Base-by-base conservation (phyloP, 2,113 vertebrate genomes). In the Cottus gobio region DNA sequence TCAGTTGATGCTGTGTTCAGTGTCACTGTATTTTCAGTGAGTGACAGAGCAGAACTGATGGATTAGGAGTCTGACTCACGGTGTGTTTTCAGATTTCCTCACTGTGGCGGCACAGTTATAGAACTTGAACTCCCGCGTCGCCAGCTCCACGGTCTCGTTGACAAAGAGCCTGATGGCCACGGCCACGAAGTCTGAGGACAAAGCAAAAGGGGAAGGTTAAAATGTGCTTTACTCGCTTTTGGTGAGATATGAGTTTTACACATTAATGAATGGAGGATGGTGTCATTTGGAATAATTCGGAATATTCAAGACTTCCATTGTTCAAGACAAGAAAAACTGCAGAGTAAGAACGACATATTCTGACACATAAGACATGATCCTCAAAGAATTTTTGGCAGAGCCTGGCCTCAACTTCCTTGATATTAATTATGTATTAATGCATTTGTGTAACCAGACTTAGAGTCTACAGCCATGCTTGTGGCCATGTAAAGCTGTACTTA, bases 71-170 rank as follows among this genome's bases (percentile, higher is more conserved):
- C 64, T 22, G 46, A 97, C 98, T 97, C 93, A 99, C 98, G 97
- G 98, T 31, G 96, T 95, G 85, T 97, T 97, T 93, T 90, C 88
- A 1, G 88, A 88, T 85, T 88, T 93, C 84, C 58, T 92, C 73
- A 91, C 88, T 39, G 92, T 92, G 65, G 92, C 92, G 0, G 89
- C 89, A 69, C 97, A 99, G 91, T 97, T 97, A 52, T 99, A 99
- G 93, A 99, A 99, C 52, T 96, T 96, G 79, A 97, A 99, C 77
- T 91, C 93, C 79, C 95, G 93, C 2, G 93, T 94, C 0, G 96
- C 96, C 87, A 99, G 94, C 89, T 96, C 94, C 88, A 97, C 91
- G 0, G 67, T 86, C 34, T 88, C 87, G 0, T 91, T 89, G 62
- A 84, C 90, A 2, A 92, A 94, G 61, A 99, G 90, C 61, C 70